These are phyloP conservation scores for silkworm (Bombyx mori) DNA, from an alignment of 1,140 invertebrate species.

Conservation along the genomic window ASM3026992v2 NC_085116.1:12503501-12504000, in stretches of 20 bases:
- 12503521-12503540: constrained; percentile 28
- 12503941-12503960: constrained; percentile 44
- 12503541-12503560: too few species aligned
- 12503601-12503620: too few species aligned
- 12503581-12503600: too few species aligned
- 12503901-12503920: constrained; percentile 53
- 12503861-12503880: constrained; percentile 30
- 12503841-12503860: constrained; percentile 22
- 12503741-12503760: not conserved
- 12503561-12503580: too few species aligned
- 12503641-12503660: too few species aligned
- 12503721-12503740: too few species aligned
- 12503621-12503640: too few species aligned
- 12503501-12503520: constrained; percentile 24
- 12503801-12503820: not conserved
- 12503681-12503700: not conserved
- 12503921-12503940: constrained; percentile 58
- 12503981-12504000: constrained; percentile 42
- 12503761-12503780: not conserved
- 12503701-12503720: too few species aligned
- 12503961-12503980: constrained; percentile 52
- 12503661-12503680: not conserved
- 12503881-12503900: constrained; percentile 49
- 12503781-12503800: not conserved
- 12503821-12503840: constrained; percentile 7